Base-by-base conservation (phyloP, 2,797 vertebrate genomes). In the Siniperca obscura region DNA sequence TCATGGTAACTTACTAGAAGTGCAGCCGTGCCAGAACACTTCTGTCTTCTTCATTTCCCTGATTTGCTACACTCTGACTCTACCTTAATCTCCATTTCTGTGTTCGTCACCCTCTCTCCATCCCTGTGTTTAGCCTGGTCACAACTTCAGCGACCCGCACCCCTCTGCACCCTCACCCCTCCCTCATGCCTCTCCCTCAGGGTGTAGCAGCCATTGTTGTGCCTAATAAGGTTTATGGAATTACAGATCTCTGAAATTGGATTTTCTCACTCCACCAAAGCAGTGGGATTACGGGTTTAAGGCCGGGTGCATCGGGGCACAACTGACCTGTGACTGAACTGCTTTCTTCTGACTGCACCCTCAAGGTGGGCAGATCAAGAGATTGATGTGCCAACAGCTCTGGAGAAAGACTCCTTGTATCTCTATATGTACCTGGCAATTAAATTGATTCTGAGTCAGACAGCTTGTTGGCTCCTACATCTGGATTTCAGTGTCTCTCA, bases 161-260 rank as follows among this genome's bases (percentile, higher is more conserved):
- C 72, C 19, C 57, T 19, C 30, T 2, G 0, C 53, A 21, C 60
- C 34, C 70, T 3, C 78, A 13, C 75, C 65, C 52, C 73, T 70
- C 68, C 42, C 44, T 68, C 70, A 1, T 70, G 75, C 82, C 69
- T 85, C 68, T 82, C 90, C 89, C 91, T 86, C 71, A 44, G 91
- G 90, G 85, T 86, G 82, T 85, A 72, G 86, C 80, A 72, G 75
- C 84, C 83, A 86, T 92, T 91, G 90, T 94, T 93, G 87, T 91
- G 88, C 89, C 83, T 94, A 94, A 94, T 95, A 95, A 93, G 91
- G 89, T 94, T 95, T 94, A 93, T 91, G 88, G 92, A 93, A 94
- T 94, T 95, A 94, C 92, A 95, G 88, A 93, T 91, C 91, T 95
- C 91, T 90, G 88, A 93, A 96, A 95, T 94, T 93, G 93, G 93